phyloP scores from a whole-genome alignment of 2,888 invertebrate species.

The Rhodophaea formosa region DNA sequence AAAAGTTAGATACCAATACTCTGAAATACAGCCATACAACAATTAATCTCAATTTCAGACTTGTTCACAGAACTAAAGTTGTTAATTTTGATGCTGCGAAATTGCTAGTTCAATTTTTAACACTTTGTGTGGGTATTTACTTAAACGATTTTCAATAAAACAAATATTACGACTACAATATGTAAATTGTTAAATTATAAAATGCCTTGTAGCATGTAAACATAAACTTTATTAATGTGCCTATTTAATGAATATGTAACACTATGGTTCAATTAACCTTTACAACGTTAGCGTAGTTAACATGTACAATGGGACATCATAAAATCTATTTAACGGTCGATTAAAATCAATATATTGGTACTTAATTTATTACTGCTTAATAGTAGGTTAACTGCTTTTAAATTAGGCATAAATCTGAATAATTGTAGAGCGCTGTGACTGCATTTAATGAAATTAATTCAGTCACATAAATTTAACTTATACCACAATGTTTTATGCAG shows the following conservation, averaged over 20 bases:
- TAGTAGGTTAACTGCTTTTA: not conserved
- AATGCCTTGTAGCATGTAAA: not conserved
- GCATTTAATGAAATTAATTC: not conserved
- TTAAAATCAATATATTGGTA: not conserved
- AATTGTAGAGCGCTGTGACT: not conserved
- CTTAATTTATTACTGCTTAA: not conserved
- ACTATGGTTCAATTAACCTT: not conserved
- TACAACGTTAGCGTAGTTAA: not conserved
- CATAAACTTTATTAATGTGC: no score
- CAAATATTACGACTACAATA: no score
- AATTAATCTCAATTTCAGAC: no score
- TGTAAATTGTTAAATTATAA: no score
- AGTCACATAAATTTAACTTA: not conserved
- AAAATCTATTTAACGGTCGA: conserved; percentile 5
- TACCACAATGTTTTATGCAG: not conserved
- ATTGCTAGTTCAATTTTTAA: no score
- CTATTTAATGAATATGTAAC: not conserved
- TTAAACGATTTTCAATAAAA: no score
- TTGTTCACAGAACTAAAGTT: no score
- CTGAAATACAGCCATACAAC: no score
- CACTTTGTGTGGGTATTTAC: no score
- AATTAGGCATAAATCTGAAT: conserved; percentile 7
- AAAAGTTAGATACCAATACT: no score
- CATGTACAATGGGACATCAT: not conserved
- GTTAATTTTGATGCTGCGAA: no score